These are phyloP conservation scores for Harmothoe impar DNA, from an alignment of 2,888 invertebrate species.

Conservation along the genomic window DNA sequence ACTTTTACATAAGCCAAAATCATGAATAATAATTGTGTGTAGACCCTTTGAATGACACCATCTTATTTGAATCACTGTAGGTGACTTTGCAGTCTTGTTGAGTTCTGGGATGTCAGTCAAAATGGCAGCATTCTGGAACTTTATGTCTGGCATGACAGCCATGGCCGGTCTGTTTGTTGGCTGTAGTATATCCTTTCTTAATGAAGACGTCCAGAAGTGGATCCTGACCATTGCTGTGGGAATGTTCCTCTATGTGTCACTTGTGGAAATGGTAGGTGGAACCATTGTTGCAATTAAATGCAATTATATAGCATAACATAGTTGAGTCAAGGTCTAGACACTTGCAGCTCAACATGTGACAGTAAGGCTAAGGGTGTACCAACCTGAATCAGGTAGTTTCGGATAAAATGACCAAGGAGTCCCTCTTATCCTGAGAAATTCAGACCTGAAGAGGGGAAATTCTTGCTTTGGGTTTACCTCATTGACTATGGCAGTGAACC, in stretches of 20 bases:
- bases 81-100: slow-evolving; percentile 66
- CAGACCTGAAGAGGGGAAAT: too few relatives aligned
- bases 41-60: not conserved
- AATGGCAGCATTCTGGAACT: slow-evolving; percentile 62
- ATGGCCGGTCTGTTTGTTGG: slow-evolving; percentile 63
- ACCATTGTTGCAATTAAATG: not conserved
- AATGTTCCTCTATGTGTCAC: slow-evolving; percentile 66
- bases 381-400: too few relatives aligned
- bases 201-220: slow-evolving; percentile 54
- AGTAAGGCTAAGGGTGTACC: too few relatives aligned
- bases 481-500: too few relatives aligned
- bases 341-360: too few relatives aligned
- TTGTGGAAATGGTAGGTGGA: slow-evolving; percentile 65
- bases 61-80: slow-evolving; percentile 9
- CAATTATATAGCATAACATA: too few relatives aligned
- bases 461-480: too few relatives aligned
- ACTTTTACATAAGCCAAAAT: too few relatives aligned
- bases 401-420: too few relatives aligned
- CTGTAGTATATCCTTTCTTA: slow-evolving; percentile 42
- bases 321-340: too few relatives aligned
- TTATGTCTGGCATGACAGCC: slow-evolving; percentile 66
- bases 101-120: slow-evolving; percentile 64
- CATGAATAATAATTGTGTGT: too few relatives aligned
- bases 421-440: too few relatives aligned
- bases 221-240: slow-evolving; percentile 65